A percentile compares a stretch with the other conserved stretches of the same genome.
Evolutionary conservation across 2,888 invertebrate genomes (phyloP).

Genomic region (Euproctis similis): DNA sequence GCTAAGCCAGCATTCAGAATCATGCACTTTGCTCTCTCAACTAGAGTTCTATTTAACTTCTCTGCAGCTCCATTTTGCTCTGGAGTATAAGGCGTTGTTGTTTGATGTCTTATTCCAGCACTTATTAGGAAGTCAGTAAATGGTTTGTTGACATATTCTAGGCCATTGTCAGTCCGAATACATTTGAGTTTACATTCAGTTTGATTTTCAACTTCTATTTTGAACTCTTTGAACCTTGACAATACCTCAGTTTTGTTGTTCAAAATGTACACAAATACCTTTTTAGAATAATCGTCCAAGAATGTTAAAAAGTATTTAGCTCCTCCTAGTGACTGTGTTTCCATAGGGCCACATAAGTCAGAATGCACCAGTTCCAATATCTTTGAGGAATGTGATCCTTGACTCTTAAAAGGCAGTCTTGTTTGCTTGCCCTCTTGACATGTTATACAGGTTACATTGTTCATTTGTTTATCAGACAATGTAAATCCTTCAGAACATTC

Average conservation of each 20-base stretch:
- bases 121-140: background rate
- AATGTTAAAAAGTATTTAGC: no score
- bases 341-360: no score
- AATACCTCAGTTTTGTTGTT: background rate
- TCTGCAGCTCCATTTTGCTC: constrained; percentile 4
- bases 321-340: no score
- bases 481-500: background rate
- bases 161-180: constrained; percentile 5
- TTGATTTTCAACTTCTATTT: background rate
- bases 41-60: constrained; percentile 3
- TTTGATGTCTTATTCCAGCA: constrained; percentile 7
- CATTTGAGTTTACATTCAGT: background rate
- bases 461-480: background rate
- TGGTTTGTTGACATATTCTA: constrained; percentile 4
- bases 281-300: no score
- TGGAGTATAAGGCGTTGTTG: constrained; percentile 4
- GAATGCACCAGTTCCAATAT: constrained; percentile 10
- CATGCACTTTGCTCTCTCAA: no score
- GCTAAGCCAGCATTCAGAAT: background rate
- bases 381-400: constrained; percentile 1
- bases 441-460: background rate
- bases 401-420: constrained; percentile 5
- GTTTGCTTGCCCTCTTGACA: background rate
- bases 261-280: no score
- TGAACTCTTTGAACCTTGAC: background rate